Evolutionary conservation across 2,797 vertebrate genomes (phyloP), one percentile per base, ranked within the genome.

Genomic region (Gallinago nigripennis): DNA sequence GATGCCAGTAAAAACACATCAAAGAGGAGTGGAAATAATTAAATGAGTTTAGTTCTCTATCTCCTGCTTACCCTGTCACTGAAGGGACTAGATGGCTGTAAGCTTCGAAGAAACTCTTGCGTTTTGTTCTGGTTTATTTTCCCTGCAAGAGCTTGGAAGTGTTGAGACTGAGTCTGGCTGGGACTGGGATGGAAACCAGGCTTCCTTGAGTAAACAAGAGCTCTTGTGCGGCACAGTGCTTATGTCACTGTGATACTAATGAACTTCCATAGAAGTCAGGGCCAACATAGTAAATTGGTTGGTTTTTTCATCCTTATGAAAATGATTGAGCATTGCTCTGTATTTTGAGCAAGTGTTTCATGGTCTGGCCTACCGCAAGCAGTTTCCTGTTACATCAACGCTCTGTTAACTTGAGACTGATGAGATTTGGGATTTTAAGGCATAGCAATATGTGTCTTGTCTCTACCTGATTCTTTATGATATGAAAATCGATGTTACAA

Each of bases 361-460:
- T 46, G 28, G 53, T 23, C 30, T 75, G 65, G 12, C 56, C 46
- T 43, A 6, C 69, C 2, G 2, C 28, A 64, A 30, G 28, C 24
- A 7, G 39, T 50, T 27, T 84, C 17, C 33, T 69, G 0, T 53
- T 57, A 8, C 8, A 27, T 33, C 2, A 8, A 16, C 2, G 0
- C 11, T 35, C 35, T 54, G 16, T 15, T 45, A 46, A 54, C 13
- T 58, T 41, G 7, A 72, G 66, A 70, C 33, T 5, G 6, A 20
- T 71, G n/a, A 50, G 10, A 17, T 68, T 37, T 30, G 17, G 33
- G 16, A 17, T 75, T 66, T 65, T 45, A 31, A 73, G 25, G 48
- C 6, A 4, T 12, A 64, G 35, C 39, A 33, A 11, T 66, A 9
- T 0, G 0, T 35, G 19, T 54, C 9, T 46, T 78, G 15, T 56